phyloP scores from a whole-genome alignment of 2,113 vertebrate genomes.

The Aptenodytes patagonicus region DNA sequence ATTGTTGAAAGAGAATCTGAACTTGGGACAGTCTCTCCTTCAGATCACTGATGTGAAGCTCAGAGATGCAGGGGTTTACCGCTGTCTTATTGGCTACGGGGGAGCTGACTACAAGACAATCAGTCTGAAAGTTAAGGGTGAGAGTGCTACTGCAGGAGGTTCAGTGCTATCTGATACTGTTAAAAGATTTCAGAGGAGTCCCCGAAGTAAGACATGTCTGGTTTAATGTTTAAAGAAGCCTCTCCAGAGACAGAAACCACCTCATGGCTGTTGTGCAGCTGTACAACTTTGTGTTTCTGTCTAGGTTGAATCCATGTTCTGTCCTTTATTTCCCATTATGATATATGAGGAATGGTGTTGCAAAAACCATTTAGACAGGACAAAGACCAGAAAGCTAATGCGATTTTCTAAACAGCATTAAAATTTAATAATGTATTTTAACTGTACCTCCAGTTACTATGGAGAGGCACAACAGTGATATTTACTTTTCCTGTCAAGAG shows the following conservation, averaged over 20 bases:
- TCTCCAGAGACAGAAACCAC: neutral
- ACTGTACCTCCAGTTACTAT: neutral
- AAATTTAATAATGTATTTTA: neutral
- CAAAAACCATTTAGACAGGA: neutral
- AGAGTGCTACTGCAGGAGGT: neutral
- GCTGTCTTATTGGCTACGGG: conserved; percentile 75
- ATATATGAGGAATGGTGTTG: neutral
- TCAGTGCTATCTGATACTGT: neutral
- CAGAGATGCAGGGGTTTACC: conserved; percentile 82
- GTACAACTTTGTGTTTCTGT: neutral
- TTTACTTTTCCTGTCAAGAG: neutral
- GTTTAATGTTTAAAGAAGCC: neutral
- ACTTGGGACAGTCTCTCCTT: conserved; percentile 74
- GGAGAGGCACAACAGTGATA: neutral
- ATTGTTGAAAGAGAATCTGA: conserved; percentile 76
- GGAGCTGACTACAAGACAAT: conserved; percentile 85
- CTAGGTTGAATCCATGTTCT: neutral
- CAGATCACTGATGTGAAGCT: conserved; percentile 77
- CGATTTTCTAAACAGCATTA: neutral
- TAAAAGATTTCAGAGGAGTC: neutral
- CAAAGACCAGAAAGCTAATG: neutral
- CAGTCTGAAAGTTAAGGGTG: conserved; percentile 82
- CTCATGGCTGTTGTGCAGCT: fast-evolving
- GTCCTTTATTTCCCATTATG: neutral
- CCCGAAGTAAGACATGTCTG: neutral